Percentiles rank a stretch among this genome's conserved stretches.
Evolutionary conservation across 2,113 vertebrate species (phyloP).

Genomic region (Hypanus sabinus): DNA sequence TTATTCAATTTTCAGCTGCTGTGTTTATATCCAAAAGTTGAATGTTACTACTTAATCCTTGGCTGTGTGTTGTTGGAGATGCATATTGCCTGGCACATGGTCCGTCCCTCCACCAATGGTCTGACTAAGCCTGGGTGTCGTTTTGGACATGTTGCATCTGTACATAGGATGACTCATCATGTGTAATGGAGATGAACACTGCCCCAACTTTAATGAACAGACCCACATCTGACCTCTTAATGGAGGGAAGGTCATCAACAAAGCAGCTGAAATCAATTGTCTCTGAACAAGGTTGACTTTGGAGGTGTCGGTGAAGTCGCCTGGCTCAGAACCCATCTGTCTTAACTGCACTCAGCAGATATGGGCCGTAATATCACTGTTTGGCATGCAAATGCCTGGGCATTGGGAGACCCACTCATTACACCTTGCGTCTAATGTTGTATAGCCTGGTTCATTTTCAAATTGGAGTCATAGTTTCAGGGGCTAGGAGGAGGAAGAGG

Average conservation of each 20-base stretch:
- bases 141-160: neutral
- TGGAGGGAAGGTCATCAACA: neutral
- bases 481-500: neutral
- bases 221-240: neutral
- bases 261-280: neutral
- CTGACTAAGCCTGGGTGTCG: neutral
- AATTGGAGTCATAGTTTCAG: neutral
- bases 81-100: neutral
- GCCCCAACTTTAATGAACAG: neutral
- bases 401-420: no score
- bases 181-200: neutral
- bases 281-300: neutral
- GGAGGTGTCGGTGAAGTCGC: neutral
- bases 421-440: neutral
- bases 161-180: neutral
- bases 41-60: neutral
- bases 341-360: neutral
- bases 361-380: neutral
- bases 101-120: neutral
- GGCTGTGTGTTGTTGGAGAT: neutral
- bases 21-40: neutral
- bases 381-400: neutral
- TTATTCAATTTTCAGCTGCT: neutral
- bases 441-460: neutral
- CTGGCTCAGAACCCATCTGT: neutral